Conservation (phyloP, 2,888 invertebrate genomes). For the Ligdia adustata region DNA sequence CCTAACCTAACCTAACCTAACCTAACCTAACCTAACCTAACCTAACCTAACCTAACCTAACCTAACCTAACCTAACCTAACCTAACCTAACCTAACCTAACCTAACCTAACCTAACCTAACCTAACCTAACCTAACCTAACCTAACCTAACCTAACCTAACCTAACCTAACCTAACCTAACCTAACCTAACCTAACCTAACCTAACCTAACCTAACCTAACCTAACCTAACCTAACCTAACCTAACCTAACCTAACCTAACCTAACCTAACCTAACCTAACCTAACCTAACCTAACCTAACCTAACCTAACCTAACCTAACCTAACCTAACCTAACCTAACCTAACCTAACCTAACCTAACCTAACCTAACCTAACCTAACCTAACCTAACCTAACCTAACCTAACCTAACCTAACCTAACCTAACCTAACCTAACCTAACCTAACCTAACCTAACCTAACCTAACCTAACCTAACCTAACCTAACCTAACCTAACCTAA, state of each 20-base stretch:
- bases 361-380: conserved; percentile 18
- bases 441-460: conserved; percentile 27
- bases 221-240: conserved; percentile 29
- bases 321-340: conserved; percentile 29
- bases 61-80: conserved; percentile 24
- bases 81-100: conserved; percentile 27
- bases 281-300: conserved; percentile 41
- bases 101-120: conserved; percentile 30
- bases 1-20: conserved; percentile 27
- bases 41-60: conserved; percentile 29
- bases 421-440: conserved; percentile 25
- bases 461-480: conserved; percentile 30
- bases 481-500: conserved; percentile 30
- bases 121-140: conserved; percentile 30
- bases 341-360: conserved; percentile 21
- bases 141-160: conserved; percentile 31
- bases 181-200: conserved; percentile 12
- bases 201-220: conserved; percentile 24
- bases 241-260: conserved; percentile 17
- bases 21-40: conserved; percentile 20
- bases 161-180: conserved; percentile 17
- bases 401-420: conserved; percentile 25
- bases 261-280: conserved; percentile 30
- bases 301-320: conserved; percentile 34
- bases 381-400: conserved; percentile 31